phyloP scores from a whole-genome alignment of 2,888 invertebrate species.

The Rhyacophila evoluta region DNA sequence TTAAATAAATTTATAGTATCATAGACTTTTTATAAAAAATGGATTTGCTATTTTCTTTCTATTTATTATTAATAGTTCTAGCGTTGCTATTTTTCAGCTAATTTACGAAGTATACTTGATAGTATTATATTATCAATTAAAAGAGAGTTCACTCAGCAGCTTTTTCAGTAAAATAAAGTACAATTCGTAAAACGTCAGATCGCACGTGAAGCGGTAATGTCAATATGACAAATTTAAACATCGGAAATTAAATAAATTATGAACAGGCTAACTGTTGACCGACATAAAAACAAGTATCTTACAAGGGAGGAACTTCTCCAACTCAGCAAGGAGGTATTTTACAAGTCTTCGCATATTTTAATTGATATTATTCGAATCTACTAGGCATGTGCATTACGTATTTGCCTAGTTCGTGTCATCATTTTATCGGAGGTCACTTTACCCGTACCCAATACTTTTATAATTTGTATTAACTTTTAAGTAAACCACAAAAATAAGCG shows the following conservation, averaged over 20 bases:
- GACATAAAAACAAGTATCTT: slow-evolving; percentile 59
- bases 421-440: background rate
- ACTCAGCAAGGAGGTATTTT: slow-evolving; percentile 64
- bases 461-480: too few species aligned
- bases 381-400: background rate
- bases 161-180: background rate
- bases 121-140: too few species aligned
- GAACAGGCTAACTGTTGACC: slow-evolving; percentile 45
- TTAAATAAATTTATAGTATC: too few species aligned
- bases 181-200: background rate
- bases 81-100: too few species aligned
- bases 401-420: background rate
- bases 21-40: too few species aligned
- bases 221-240: slow-evolving; percentile 31
- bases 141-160: background rate
- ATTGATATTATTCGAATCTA: slow-evolving; percentile 30
- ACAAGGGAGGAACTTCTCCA: slow-evolving; percentile 64
- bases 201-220: slow-evolving; percentile 10
- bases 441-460: too few species aligned
- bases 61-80: too few species aligned
- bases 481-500: too few species aligned
- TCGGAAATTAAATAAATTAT: slow-evolving; percentile 32
- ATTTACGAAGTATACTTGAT: too few species aligned
- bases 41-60: too few species aligned
- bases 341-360: background rate